Evolutionary conservation across 2,113 vertebrate genomes (phyloP), one percentile per base, ranked within the genome.

Genomic region (Cynocephalus volans): DNA sequence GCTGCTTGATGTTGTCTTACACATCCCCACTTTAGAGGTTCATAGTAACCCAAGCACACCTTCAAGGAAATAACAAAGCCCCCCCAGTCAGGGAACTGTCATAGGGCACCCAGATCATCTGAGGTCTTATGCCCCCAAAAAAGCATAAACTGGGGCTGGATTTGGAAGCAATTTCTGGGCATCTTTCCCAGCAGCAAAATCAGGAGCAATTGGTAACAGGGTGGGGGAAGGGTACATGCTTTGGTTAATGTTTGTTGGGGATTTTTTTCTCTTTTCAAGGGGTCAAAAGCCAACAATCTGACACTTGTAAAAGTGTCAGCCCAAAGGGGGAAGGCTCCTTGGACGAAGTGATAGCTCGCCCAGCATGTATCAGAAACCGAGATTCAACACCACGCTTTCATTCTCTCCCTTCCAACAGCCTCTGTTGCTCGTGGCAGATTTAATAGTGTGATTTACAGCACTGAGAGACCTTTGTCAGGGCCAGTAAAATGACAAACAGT

Each of bases 401-500:
- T 92, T 98, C 84, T 93, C 97, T 97, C 96, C 98, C 96, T 98
- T 98, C 96, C 97, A 97, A 96, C 98, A 98, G 98, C 97, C 98
- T 97, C 98, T 98, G 97, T 98, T 98, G 98, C 98, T 97, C 96
- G 36, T 98, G 98, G 98, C 99, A 99, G 98, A 99, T 99, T 99
- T 99, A 99, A 99, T 99, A 98, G 98, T 98, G 95, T 99, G 99
- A 99, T 99, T 99, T 99, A 99, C 98, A 98, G 93, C 98, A 97
- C 97, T 79, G 75, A 90, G 98, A 98, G 98, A 98, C 98, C 98
- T 99, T 98, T 99, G 98, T 98, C 99, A 97, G 98, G 98, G 98
- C 98, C 98, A 98, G 98, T 99, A 99, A 99, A 98, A 99, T 99
- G 99, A 99, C 99, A 99, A 99, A 99, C 99, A 99, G 99, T 99